phyloP scores from a whole-genome alignment of 2,113 vertebrate genomes.

The Phainopepla nitens region DNA sequence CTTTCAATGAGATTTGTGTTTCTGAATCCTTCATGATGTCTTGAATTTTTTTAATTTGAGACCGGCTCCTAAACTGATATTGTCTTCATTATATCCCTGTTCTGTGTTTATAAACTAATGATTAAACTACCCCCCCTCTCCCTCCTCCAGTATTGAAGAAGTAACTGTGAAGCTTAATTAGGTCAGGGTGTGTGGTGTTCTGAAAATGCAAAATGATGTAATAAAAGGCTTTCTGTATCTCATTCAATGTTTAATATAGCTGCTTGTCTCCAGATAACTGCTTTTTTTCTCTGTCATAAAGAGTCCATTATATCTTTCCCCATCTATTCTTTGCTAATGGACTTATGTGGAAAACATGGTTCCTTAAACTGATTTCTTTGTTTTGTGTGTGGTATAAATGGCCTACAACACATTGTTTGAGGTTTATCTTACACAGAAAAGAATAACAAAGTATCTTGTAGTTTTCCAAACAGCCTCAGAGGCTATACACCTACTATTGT shows the following conservation, averaged over 20 bases:
- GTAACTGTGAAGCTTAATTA: not conserved
- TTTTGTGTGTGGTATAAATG: not conserved
- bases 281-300: not conserved
- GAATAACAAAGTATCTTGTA: not conserved
- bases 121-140: not conserved
- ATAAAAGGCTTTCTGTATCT: not conserved
- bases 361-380: not conserved
- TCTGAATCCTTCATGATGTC: not conserved
- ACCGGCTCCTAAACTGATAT: not conserved
- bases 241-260: not conserved
- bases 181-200: not conserved
- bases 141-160: not conserved
- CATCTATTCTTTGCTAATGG: not conserved
- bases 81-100: not conserved
- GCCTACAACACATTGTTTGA: not conserved
- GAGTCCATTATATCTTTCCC: not conserved
- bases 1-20: not conserved
- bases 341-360: not conserved
- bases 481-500: not conserved
- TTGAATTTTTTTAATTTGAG: not conserved
- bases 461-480: not conserved
- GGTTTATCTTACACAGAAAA: not conserved
- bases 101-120: not conserved
- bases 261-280: not conserved
- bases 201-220: not conserved